Evolutionary conservation across 1,140 invertebrate species (phyloP).

Genomic region (Augochlora pura): DNA sequence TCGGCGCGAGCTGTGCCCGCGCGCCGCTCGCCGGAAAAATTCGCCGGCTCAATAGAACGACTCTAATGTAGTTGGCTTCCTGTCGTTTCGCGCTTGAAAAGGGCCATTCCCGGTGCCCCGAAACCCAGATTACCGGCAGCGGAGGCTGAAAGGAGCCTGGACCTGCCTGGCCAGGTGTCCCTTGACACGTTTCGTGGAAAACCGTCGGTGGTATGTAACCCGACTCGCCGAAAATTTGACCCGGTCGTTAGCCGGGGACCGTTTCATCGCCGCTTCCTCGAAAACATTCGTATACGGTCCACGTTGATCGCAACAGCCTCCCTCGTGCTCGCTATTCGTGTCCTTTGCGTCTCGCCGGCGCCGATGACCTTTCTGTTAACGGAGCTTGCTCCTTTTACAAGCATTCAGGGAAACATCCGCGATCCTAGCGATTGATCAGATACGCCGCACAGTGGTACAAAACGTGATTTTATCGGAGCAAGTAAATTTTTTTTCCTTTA

Average conservation of each 20-base stretch:
- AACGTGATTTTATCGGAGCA: too few relatives aligned
- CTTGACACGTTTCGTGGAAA: constrained; percentile 10
- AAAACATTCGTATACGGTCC: constrained; percentile 5
- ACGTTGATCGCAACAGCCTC: constrained; percentile 17
- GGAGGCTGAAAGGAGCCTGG: constrained; percentile 1
- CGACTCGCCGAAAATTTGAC: constrained; percentile 27
- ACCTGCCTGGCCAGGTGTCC: constrained; percentile 32
- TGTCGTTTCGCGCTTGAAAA: constrained; percentile 28
- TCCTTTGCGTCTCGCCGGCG: background rate
- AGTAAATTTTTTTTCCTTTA: background rate
- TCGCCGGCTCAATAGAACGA: background rate
- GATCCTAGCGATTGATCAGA: too few relatives aligned
- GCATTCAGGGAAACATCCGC: background rate
- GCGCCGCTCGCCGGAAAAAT: background rate
- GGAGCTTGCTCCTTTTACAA: background rate
- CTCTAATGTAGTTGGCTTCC: constrained; percentile 15
- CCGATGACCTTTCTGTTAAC: background rate
- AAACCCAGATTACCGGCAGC: background rate
- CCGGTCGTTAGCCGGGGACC: constrained; percentile 20
- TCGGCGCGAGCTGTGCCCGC: background rate
- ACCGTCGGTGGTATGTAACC: background rate
- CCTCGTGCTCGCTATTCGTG: too few relatives aligned
- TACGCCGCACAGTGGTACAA: too few relatives aligned
- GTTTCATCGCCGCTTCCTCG: constrained; percentile 13
- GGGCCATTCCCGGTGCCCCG: background rate